phyloP scores from a whole-genome alignment of 2,797 vertebrate genomes.

The Meriones psammophilus region DNA sequence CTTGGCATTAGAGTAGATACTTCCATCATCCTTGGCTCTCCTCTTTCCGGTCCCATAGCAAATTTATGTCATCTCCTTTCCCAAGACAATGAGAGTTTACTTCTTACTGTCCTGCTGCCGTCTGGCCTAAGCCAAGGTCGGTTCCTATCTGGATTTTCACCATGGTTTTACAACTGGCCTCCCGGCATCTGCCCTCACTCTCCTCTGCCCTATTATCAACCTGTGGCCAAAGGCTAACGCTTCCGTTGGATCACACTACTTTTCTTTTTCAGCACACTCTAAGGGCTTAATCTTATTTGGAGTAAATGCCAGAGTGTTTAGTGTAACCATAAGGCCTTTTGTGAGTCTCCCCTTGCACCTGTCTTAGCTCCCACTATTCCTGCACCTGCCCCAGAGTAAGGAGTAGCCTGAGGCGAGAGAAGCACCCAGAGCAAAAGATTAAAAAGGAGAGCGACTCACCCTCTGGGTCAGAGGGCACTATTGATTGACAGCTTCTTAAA shows the following conservation, averaged over 20 bases:
- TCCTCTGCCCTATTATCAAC: neutral
- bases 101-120: constrained; percentile 41
- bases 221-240: constrained; percentile 18
- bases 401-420: neutral
- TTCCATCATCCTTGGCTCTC: neutral
- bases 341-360: neutral
- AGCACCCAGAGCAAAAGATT: neutral
- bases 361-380: neutral
- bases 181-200: neutral
- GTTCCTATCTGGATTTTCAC: neutral
- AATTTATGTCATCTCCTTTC: constrained; percentile 33
- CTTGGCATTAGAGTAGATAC: neutral
- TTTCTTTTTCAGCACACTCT: neutral
- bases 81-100: constrained; percentile 4
- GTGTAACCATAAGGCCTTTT: neutral
- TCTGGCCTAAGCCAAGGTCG: neutral
- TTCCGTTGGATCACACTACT: neutral
- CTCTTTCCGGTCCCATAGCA: neutral
- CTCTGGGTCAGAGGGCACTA: neutral
- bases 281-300: neutral
- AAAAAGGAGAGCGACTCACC: neutral
- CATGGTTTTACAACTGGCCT: neutral
- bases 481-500: neutral
- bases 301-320: constrained; percentile 15
- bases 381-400: neutral